A percentile compares a stretch with the other conserved stretches of the same genome.
Evolutionary conservation across 1,140 invertebrate genomes (phyloP).

Genomic region (Meloidogyne chitwoodi): DNA sequence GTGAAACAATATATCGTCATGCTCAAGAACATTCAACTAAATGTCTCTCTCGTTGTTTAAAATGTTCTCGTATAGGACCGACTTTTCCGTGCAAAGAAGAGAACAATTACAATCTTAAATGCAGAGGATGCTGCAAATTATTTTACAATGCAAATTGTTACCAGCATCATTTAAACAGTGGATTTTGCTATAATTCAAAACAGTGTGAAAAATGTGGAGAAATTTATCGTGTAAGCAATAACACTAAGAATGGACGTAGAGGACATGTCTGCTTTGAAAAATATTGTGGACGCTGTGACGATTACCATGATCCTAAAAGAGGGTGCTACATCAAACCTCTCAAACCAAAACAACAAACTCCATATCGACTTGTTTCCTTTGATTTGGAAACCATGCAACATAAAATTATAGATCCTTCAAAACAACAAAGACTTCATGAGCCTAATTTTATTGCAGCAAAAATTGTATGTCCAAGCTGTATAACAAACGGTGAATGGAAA

Average conservation of each 20-base stretch:
- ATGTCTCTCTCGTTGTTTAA: not conserved
- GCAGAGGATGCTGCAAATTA: not conserved
- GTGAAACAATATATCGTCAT: not conserved
- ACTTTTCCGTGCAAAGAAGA: not conserved
- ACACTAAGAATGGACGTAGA: not conserved
- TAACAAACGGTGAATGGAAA: not conserved
- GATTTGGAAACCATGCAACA: constrained; percentile 5
- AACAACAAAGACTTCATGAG: not conserved
- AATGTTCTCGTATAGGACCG: not conserved
- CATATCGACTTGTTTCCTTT: not conserved
- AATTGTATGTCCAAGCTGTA: not conserved
- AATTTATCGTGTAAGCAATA: not conserved
- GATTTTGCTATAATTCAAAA: too few species aligned
- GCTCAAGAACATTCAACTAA: not conserved
- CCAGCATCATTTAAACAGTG: too few species aligned
- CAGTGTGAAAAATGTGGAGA: too few species aligned
- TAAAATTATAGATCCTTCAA: too few species aligned
- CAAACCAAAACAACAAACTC: not conserved
- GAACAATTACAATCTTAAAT: too few species aligned
- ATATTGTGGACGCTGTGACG: not conserved
- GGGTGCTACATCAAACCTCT: not conserved
- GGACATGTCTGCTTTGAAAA: not conserved
- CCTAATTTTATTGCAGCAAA: not conserved
- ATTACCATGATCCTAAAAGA: not conserved
- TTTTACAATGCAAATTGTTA: too few species aligned